Evolutionary conservation across 2,113 vertebrate genomes (phyloP).

Genomic region (Hippocampus barbouri): DNA sequence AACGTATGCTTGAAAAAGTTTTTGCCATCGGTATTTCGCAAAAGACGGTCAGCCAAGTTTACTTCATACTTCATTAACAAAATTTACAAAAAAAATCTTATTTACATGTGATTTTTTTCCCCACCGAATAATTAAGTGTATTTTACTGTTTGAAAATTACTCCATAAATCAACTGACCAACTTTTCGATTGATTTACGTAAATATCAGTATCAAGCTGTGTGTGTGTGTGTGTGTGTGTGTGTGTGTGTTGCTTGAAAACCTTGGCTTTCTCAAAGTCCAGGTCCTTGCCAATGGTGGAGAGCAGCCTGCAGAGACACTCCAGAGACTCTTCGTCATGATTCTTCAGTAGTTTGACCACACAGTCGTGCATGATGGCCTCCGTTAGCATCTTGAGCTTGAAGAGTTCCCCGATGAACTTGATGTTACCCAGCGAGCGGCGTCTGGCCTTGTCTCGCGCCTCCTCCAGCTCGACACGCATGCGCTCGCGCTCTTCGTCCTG

Average conservation of each 20-base stretch:
- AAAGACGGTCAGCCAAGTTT: no score
- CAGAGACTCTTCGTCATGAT: conserved; percentile 93
- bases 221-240: no score
- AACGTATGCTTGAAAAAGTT: no score
- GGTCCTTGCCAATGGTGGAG: conserved; percentile 96
- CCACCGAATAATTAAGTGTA: no score
- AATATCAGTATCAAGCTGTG: no score
- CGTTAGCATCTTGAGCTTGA: conserved; percentile 98
- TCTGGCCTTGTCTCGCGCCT: conserved; percentile 84
- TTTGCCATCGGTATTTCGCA: no score
- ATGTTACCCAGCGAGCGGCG: conserved; percentile 94
- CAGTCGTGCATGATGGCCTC: conserved; percentile 99
- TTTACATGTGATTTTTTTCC: no score
- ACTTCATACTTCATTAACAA: no score
- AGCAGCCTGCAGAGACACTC: conserved; percentile 95
- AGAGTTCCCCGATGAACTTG: conserved; percentile 96
- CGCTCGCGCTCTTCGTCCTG: conserved; percentile 84
- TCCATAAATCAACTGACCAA: no score
- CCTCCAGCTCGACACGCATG: conserved; percentile 84
- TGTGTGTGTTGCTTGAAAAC: conserved; percentile 50
- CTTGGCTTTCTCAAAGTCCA: conserved; percentile 96
- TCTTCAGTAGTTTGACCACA: conserved; percentile 95
- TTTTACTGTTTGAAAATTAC: no score
- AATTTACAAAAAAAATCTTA: no score
- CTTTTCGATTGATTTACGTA: no score